Conservation (phyloP, 2,888 invertebrate species). For the Caenorhabditis zanzibari region DNA sequence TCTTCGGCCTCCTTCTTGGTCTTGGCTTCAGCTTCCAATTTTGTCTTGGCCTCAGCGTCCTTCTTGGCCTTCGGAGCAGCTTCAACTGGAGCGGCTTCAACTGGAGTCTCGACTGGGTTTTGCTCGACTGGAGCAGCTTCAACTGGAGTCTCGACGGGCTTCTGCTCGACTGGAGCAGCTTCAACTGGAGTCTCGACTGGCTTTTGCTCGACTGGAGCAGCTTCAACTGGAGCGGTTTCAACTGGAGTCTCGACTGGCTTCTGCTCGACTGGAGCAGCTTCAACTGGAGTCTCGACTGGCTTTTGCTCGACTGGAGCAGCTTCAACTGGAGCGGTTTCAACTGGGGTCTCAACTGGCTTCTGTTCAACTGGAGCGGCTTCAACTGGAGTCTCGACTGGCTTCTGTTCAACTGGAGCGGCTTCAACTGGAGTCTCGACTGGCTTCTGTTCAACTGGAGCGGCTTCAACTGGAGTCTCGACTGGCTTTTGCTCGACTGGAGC, state of each 20-base stretch:
- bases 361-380: conserved; percentile 29
- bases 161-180: conserved; percentile 17
- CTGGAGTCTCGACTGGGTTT: background rate
- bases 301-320: background rate
- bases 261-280: conserved; percentile 22
- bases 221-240: background rate
- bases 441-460: conserved; percentile 22
- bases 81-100: conserved; percentile 15
- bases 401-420: conserved; percentile 10
- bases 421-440: conserved; percentile 28
- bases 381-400: background rate
- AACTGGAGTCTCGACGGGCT: conserved; percentile 26
- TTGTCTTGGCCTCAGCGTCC: conserved; percentile 6
- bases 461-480: conserved; percentile 5
- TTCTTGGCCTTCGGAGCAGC: conserved; percentile 15
- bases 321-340: conserved; percentile 26
- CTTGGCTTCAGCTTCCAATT: too few relatives aligned
- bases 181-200: conserved; percentile 28
- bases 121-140: conserved; percentile 22
- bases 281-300: background rate
- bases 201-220: conserved; percentile 11
- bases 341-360: conserved; percentile 24
- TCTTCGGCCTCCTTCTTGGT: too few relatives aligned
- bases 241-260: conserved; percentile 4
- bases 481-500: conserved; percentile 5